Conservation (phyloP, 2,888 invertebrate genomes). For the Drosophila yooni region DNA sequence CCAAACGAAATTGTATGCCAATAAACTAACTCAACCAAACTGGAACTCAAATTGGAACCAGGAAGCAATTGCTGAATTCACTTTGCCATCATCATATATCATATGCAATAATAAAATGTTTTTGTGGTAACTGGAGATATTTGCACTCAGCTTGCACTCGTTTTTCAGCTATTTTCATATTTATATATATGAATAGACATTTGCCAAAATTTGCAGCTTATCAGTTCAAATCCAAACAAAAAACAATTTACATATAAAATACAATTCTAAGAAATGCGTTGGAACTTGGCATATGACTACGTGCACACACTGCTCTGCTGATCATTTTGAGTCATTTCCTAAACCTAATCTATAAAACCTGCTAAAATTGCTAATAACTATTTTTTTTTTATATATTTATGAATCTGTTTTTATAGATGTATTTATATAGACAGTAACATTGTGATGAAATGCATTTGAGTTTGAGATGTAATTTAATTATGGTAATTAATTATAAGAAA, state of each 20-base stretch:
- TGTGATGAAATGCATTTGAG: constrained; percentile 9
- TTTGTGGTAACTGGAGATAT: not conserved
- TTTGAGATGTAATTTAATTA: constrained; percentile 11
- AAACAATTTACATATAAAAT: not conserved
- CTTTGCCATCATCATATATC: not conserved
- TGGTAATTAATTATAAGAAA: not conserved
- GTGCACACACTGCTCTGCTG: too few relatives aligned
- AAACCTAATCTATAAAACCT: not conserved
- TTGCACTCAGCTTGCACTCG: not conserved
- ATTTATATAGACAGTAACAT: not conserved
- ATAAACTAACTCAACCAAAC: not conserved
- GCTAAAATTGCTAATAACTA: not conserved
- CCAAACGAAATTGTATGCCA: not conserved
- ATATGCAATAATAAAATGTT: not conserved
- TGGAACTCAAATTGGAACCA: not conserved
- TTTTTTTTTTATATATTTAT: too few relatives aligned
- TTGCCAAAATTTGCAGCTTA: constrained; percentile 12
- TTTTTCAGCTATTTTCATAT: not conserved
- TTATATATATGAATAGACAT: not conserved
- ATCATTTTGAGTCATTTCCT: not conserved
- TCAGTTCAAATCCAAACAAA: constrained; percentile 12
- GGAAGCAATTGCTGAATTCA: not conserved
- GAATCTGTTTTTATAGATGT: not conserved
- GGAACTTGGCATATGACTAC: not conserved
- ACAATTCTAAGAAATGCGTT: not conserved